Base-by-base conservation (phyloP, 1,140 invertebrate species). In the Trichonephila clavipes region DNA sequence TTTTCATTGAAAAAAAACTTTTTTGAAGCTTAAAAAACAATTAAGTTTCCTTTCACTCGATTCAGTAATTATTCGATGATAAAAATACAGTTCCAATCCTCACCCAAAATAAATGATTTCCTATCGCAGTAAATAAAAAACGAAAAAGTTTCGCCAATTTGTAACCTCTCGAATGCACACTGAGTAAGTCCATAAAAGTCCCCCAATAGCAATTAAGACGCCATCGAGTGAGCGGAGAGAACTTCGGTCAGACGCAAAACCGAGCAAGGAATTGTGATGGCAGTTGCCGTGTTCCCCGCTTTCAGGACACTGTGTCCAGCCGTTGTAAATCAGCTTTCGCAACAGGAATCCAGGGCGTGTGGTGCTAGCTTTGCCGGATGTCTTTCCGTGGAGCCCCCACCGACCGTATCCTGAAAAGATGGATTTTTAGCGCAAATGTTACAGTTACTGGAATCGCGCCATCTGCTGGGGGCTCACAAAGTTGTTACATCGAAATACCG, bases 271-370 rank as follows among this genome's bases (percentile, higher is more conserved):
- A 51, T 85, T 85, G 21, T 64, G 72, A 66, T 51, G 64, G 62
- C 2, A 72, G 40, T 19, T 58, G n/a, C 19, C n/a, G 1, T 19
- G 24, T 34, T 51, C 59, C n/a, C 62, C n/a, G n/a, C 24, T 12
- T 19, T 40, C 58, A 14, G 59, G 28, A 69, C 86, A 64, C 88
- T 58, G 69, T 62, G 88, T 90, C 72, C 69, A 10, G 72, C 40
- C n/a, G 88, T 81, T 81, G 88, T 81, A 90, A 90, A 90, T 90
- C 62, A 88, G 87, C 72, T 88, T 88, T 88, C 62, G 24, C 62
- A 82, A 90, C 88, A 81, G 58, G 62, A 81, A 90, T 90, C 69
- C 58, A 24, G 77, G 88, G 58, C 69, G 64, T 40, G 24, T n/a
- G 64, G 66, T 34, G 18, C 21, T 72, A 19, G 44, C 64, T 89